Evolutionary conservation across 2,113 vertebrate species (phyloP), one percentile per base, ranked within the genome.

Genomic region (Cichladusa arquata): DNA sequence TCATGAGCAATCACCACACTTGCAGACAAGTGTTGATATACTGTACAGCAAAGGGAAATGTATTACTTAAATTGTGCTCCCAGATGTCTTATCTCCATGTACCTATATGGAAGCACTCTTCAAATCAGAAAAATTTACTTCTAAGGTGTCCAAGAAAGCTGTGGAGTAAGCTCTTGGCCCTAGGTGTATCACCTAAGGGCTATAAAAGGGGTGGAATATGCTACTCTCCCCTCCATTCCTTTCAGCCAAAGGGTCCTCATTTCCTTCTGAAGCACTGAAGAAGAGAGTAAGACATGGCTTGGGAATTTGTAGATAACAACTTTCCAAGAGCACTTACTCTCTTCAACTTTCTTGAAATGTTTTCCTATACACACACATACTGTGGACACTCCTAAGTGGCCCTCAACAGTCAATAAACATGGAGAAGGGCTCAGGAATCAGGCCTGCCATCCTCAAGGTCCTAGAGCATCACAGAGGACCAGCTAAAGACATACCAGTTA

Each of bases 61-160:
- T 48, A 44, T 64, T 79, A 61, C 12, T 42, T 47, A 28, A 84
- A 74, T 1, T 31, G 42, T 16, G 6, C 33, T 58, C 34, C 65
- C 16, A 36, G 34, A 18, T 60, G 12, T 29, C 42, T 88, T 60
- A 22, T 44, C 31, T 77, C 19, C 47, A 36, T 6, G n/a, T 65
- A 60, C 28, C 24, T 53, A 40, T 29, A 76, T 0, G 11, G 40
- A 86, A 83, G 22, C n/a, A 65, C 40, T 61, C 57, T 14, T 88
- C 40, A 65, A 86, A 93, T 45, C 12, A 70, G 57, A 48, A 94
- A 53, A 65, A 53, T 53, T 83, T 72, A 69, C 28, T 90, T 69
- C 45, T 50, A 12, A 80, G 14, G 28, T n/a, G 16, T 64, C 26
- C 22, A 92, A 56, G 44, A 85, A 87, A 71, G 26, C 9, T 80